A percentile compares a stretch with the other conserved stretches of the same genome.
These are phyloP conservation scores for Drosophila lacteicornis DNA, from an alignment of 1,140 invertebrate species.

Conservation along the genomic window DNA sequence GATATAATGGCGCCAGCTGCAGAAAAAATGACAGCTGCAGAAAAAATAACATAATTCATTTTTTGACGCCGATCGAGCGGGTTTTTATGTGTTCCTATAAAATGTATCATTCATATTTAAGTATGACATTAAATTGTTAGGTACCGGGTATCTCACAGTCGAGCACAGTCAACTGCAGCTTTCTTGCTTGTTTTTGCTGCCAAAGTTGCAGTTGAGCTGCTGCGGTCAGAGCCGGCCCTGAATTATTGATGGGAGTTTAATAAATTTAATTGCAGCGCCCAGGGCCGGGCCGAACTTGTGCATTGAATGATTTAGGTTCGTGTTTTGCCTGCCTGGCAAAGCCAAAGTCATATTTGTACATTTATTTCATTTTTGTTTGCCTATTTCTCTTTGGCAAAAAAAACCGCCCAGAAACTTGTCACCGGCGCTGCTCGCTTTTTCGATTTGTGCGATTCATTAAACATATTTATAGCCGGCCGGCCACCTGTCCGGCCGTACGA, in stretches of 20 bases:
- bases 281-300: slow-evolving; percentile 8
- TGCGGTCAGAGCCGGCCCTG: slow-evolving; percentile 34
- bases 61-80: no score
- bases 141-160: no score
- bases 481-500: slow-evolving; percentile 40
- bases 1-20: no score
- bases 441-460: slow-evolving; percentile 55
- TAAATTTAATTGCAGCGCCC: slow-evolving; percentile 68
- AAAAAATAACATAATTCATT: no score
- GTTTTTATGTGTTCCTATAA: no score
- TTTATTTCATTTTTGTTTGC: slow-evolving; percentile 12
- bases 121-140: no score
- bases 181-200: not conserved
- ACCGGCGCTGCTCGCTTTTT: slow-evolving; percentile 36
- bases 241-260: slow-evolving; percentile 74
- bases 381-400: slow-evolving; percentile 5
- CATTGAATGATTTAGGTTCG: slow-evolving; percentile 19
- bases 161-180: no score
- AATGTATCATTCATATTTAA: no score
- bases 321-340: not conserved
- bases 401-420: slow-evolving; percentile 21
- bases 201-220: slow-evolving; percentile 35
- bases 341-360: slow-evolving; percentile 6
- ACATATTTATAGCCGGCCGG: slow-evolving; percentile 53
- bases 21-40: no score